phyloP scores from a whole-genome alignment of 1,140 invertebrate species.

The Apocrypta bakeri region DNA sequence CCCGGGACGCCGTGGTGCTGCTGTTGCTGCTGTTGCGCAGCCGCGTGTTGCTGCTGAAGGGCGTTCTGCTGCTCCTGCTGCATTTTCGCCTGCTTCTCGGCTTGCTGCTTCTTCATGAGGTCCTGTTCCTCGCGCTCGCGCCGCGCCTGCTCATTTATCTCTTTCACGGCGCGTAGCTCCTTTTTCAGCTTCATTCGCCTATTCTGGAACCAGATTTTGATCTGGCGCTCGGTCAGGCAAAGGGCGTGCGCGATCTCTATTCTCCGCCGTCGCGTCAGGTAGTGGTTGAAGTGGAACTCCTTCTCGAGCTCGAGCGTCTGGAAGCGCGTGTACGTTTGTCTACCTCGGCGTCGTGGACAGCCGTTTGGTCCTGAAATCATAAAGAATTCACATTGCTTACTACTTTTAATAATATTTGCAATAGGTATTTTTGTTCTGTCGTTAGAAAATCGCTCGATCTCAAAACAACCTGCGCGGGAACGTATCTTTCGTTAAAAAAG shows the following conservation, averaged over 20 bases:
- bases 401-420: too few species aligned
- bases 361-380: slow-evolving; percentile 92
- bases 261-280: slow-evolving; percentile 93
- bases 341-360: slow-evolving; percentile 92
- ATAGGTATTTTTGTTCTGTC: too few species aligned
- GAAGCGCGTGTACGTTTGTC: slow-evolving; percentile 97
- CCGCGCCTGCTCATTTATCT: slow-evolving; percentile 95
- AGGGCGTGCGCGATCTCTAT: slow-evolving; percentile 98
- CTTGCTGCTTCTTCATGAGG: slow-evolving; percentile 91
- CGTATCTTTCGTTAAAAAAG: too few species aligned
- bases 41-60: slow-evolving; percentile 81
- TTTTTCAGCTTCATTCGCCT: slow-evolving; percentile 99
- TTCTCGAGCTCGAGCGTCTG: slow-evolving; percentile 97
- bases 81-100: slow-evolving; percentile 87
- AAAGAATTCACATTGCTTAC: neutral
- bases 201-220: slow-evolving; percentile 99
- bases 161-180: slow-evolving; percentile 92
- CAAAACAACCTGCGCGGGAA: neutral
- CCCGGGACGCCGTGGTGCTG: slow-evolving; percentile 79
- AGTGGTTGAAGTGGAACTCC: slow-evolving; percentile 99
- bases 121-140: slow-evolving; percentile 93
- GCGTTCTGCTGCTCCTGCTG: slow-evolving; percentile 77
- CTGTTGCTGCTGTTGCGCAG: slow-evolving; percentile 79
- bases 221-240: slow-evolving; percentile 96
- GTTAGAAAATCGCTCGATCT: too few species aligned